Evolutionary conservation across 2,113 vertebrate genomes (phyloP).

Genomic region (Origma solitaria): DNA sequence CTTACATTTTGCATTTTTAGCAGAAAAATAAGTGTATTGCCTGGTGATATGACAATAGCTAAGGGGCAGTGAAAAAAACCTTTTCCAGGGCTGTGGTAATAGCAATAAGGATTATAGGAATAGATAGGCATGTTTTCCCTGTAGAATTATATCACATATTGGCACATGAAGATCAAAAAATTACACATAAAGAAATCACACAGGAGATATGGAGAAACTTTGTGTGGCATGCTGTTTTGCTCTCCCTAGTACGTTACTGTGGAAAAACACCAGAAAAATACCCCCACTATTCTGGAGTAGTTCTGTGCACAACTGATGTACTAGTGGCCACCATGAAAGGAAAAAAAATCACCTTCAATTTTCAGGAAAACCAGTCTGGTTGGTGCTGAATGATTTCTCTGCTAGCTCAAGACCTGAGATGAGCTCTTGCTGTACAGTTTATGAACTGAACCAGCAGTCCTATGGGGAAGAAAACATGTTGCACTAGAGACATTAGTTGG

Average conservation of each 20-base stretch:
- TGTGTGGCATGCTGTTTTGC: not conserved
- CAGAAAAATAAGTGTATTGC: not conserved
- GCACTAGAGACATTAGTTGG: not conserved
- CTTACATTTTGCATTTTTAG: not conserved
- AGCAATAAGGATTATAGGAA: not conserved
- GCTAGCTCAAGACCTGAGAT: not conserved
- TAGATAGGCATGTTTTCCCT: not conserved
- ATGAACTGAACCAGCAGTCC: not conserved
- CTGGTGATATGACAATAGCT: not conserved
- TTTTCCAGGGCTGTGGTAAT: not conserved
- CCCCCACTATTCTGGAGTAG: not conserved
- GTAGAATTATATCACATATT: not conserved
- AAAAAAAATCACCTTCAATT: not conserved
- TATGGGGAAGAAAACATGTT: rapidly evolving
- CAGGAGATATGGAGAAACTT: not conserved
- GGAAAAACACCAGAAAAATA: not conserved
- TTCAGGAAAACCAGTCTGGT: not conserved
- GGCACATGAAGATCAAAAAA: not conserved
- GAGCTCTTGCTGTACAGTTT: not conserved
- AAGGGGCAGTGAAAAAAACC: not conserved
- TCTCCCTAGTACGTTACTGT: not conserved
- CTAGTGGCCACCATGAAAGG: not conserved
- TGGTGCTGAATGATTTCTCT: not conserved
- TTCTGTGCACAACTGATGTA: not conserved
- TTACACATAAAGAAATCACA: not conserved